Base-by-base conservation (phyloP, 2,797 vertebrate species). In the Thunnus albacares region DNA sequence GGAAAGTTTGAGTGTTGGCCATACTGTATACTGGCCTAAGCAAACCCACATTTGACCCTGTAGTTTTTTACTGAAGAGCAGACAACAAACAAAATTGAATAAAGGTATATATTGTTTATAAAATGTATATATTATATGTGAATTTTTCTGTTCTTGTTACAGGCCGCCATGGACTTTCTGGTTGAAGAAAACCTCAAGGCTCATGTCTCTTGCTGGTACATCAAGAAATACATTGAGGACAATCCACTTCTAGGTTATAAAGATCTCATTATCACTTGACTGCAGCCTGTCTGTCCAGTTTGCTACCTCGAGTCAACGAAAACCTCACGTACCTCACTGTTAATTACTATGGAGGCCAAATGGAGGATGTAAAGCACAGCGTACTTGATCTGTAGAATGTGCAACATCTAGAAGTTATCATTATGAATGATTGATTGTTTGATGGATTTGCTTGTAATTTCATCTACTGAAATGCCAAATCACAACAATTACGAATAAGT, bases 131-230 rank as follows among this genome's bases (percentile, higher is more conserved):
- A 0, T n/a, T 0, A 15, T 3, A 13, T n/a, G 15, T 18, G 18
- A 10, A 9, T 33, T 4, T n/a, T 61, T 3, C 5, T 28, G 20
- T 28, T 73, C 4, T 6, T n/a, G 64, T 51, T 41, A 51, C 84
- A 96, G 95, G 93, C 94, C 52, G 95, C 95, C 22, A 49, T 96
- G 81, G 92, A 95, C 77, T 96, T 95, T 20, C 60, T 96, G 57
- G 81, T 92, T 2, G 88, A 95, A 76, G 93, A 96, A 61, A 85
- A 93, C 43, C 82, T 96, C 5, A 93, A 88, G 84, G 94, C 94
- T 47, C 91, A 28, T 1, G 67, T 95, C 24, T 95, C 91, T 33
- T 96, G 95, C 59, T 94, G 93, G 94, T 96, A 95, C 80, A 94
- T 95, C 14, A 81, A 93, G 83, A 94, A 94, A 84, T 95, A 93